Evolutionary conservation across 2,888 invertebrate genomes (phyloP).

Genomic region (Xiphydria camelus): DNA sequence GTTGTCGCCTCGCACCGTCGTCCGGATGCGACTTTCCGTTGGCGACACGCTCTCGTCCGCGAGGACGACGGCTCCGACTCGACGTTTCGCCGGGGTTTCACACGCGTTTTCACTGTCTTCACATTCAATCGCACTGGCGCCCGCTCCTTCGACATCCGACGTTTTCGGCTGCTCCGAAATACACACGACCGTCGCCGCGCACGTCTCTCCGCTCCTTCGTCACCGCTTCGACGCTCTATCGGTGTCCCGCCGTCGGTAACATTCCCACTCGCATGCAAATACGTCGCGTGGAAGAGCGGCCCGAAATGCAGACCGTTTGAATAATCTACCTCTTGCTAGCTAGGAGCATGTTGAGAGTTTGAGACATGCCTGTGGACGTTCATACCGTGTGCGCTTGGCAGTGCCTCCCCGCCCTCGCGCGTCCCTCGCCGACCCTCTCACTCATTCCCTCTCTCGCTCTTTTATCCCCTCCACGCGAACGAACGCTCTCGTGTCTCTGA

Average conservation of each 20-base stretch:
- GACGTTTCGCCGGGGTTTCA: no score
- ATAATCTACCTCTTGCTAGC: slow-evolving; percentile 42
- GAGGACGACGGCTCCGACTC: no score
- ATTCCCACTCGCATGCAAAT: not conserved
- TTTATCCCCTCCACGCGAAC: slow-evolving; percentile 37
- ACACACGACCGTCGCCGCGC: no score
- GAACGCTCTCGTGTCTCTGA: slow-evolving; percentile 48
- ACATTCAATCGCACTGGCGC: no score
- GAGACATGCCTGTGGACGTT: slow-evolving; percentile 50
- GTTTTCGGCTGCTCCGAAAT: no score
- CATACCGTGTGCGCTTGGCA: slow-evolving; percentile 43
- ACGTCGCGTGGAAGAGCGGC: no score
- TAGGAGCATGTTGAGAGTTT: slow-evolving; percentile 51
- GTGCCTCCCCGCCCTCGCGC: slow-evolving; percentile 29
- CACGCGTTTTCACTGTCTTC: no score
- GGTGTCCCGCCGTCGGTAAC: not conserved
- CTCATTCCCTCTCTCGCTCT: slow-evolving; percentile 40
- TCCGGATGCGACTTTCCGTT: no score
- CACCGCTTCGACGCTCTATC: not conserved
- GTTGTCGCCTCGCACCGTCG: no score
- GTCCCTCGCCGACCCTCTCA: slow-evolving; percentile 7
- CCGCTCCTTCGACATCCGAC: no score
- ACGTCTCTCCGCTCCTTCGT: not conserved
- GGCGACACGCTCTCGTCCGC: no score
- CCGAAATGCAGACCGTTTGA: slow-evolving; percentile 14